Conservation (phyloP, 2,888 invertebrate genomes). For the Ethmia dodecea region DNA sequence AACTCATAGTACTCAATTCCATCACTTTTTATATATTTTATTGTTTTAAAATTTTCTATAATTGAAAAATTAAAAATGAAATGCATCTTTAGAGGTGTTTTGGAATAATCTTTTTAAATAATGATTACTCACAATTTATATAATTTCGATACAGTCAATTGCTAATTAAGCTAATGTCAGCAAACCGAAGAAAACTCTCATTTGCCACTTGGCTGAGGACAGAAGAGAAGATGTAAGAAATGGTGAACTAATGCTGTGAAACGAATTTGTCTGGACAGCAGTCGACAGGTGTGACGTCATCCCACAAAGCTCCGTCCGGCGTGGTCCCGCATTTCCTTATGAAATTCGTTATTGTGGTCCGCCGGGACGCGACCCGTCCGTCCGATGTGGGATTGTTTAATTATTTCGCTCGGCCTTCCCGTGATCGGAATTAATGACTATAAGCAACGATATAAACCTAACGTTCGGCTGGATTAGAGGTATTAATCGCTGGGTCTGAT, state of each 20-base stretch:
- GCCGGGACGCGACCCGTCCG: conserved; percentile 38
- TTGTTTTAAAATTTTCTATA: too few species aligned
- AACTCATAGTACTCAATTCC: too few species aligned
- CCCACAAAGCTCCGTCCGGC: conserved; percentile 31
- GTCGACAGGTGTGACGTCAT: conserved; percentile 31
- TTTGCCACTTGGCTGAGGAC: neutral
- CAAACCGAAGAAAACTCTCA: too few species aligned
- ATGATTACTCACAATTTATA: too few species aligned
- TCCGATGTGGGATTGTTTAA: conserved; percentile 65
- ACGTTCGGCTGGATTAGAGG: conserved; percentile 11
- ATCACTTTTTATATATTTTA: too few species aligned
- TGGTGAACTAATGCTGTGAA: neutral
- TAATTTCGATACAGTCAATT: too few species aligned
- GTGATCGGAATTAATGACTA: conserved; percentile 65
- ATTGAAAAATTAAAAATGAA: too few species aligned
- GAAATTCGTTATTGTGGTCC: conserved; percentile 53
- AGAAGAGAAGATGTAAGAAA: too few species aligned
- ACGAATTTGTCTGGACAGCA: conserved; percentile 29
- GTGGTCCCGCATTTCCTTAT: conserved; percentile 40
- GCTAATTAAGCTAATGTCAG: too few species aligned
- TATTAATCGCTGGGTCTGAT: conserved; percentile 2
- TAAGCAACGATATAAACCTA: conserved; percentile 33
- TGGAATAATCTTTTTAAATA: too few species aligned
- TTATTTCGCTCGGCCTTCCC: conserved; percentile 59
- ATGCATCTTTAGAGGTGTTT: too few species aligned